phyloP scores from a whole-genome alignment of 1,140 invertebrate genomes.

The Eriosoma lanigerum region DNA sequence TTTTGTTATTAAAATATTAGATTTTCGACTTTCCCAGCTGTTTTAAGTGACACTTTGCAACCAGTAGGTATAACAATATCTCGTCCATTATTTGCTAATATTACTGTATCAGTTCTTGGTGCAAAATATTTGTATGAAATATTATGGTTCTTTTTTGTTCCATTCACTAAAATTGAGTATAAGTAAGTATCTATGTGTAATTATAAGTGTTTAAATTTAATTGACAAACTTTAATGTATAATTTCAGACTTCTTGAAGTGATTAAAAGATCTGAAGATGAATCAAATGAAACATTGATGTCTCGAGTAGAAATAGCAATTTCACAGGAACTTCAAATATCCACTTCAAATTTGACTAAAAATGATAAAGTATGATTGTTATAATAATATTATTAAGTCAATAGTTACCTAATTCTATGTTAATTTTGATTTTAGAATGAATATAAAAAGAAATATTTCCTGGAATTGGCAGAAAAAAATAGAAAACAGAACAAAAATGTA shows the following conservation, averaged over 20 bases:
- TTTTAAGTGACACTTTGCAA: constrained; percentile 55
- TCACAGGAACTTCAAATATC: constrained; percentile 38
- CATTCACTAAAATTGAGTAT: constrained; percentile 61
- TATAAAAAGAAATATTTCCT: constrained; percentile 28
- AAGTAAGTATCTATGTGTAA: constrained; percentile 59
- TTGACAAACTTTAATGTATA: neutral
- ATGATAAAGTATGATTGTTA: constrained; percentile 44
- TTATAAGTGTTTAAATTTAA: neutral
- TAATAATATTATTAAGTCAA: neutral
- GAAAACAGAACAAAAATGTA: neutral
- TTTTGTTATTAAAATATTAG: constrained; percentile 17
- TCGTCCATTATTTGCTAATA: constrained; percentile 56
- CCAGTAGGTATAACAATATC: constrained; percentile 56
- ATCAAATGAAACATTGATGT: constrained; percentile 18
- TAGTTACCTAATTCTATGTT: neutral
- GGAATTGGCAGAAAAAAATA: constrained; percentile 13
- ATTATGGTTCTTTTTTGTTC: constrained; percentile 62
- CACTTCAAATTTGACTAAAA: constrained; percentile 30
- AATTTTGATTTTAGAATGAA: constrained; percentile 10
- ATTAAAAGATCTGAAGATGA: constrained; percentile 20
- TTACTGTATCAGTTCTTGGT: constrained; percentile 58
- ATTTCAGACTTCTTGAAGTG: constrained; percentile 24
- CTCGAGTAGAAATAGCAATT: constrained; percentile 39
- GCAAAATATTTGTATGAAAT: constrained; percentile 59
- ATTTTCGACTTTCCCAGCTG: constrained; percentile 56